Percentiles rank a stretch among this genome's conserved stretches.
Conservation (phyloP, 2,888 invertebrate genomes). For the Epicampocera succincta region DNA sequence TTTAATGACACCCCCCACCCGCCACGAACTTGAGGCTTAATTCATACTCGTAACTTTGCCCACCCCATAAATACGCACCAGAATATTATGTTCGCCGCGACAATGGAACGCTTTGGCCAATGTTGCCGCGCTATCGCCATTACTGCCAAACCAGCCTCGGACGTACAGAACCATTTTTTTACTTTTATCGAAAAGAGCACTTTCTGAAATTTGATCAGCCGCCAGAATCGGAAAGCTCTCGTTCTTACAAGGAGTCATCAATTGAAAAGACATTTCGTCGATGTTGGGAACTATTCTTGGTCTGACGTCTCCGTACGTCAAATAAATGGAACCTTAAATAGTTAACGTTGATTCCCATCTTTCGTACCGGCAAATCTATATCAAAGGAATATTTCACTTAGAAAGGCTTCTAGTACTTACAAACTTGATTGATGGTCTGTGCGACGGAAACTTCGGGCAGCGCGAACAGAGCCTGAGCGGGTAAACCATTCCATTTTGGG, state of each 20-base stretch:
- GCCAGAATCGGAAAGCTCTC: slow-evolving; percentile 70
- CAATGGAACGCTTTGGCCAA: slow-evolving; percentile 77
- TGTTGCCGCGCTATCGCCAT: slow-evolving; percentile 63
- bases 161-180: slow-evolving; percentile 74
- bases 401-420: too few species aligned
- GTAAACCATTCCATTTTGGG: slow-evolving; percentile 18
- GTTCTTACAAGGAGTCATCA: slow-evolving; percentile 71
- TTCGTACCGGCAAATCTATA: too few species aligned
- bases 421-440: not conserved
- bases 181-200: slow-evolving; percentile 74
- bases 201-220: slow-evolving; percentile 70
- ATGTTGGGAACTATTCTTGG: slow-evolving; percentile 72
- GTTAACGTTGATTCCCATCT: not conserved
- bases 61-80: too few species aligned
- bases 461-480: slow-evolving; percentile 12
- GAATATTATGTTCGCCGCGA: slow-evolving; percentile 73
- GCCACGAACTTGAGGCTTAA: too few species aligned
- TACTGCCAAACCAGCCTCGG: slow-evolving; percentile 74
- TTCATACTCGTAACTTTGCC: too few species aligned
- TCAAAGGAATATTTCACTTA: too few species aligned
- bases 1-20: too few species aligned
- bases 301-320: slow-evolving; percentile 63
- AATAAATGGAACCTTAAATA: slow-evolving; percentile 70
- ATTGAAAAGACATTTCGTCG: slow-evolving; percentile 71
- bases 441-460: slow-evolving; percentile 1